Conservation (phyloP, 64 coral and sea anemone species). For the Actinia equina region DNA sequence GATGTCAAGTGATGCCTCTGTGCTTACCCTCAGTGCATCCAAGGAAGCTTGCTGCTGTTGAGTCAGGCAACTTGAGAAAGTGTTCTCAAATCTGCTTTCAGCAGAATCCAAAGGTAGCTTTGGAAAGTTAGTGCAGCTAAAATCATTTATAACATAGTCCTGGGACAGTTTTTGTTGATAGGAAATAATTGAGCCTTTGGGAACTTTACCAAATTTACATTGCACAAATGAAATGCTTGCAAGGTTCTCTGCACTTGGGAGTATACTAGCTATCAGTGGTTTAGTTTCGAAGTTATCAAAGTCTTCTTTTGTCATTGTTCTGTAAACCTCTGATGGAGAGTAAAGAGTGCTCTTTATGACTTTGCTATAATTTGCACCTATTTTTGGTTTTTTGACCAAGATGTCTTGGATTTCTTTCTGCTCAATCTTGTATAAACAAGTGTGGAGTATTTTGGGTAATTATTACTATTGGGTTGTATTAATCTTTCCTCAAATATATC, state of each 20-base stretch:
- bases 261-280: slow-evolving; percentile 53
- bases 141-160: slow-evolving; percentile 70
- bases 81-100: slow-evolving; percentile 44
- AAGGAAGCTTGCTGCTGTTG: slow-evolving; percentile 39
- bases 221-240: slow-evolving; percentile 43
- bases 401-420: slow-evolving; percentile 49
- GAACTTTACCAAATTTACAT: slow-evolving; percentile 59
- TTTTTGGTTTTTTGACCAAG: slow-evolving; percentile 45
- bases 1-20: slow-evolving; percentile 38
- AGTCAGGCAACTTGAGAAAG: slow-evolving; percentile 14
- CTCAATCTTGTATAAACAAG: too few relatives aligned
- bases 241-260: slow-evolving; percentile 50
- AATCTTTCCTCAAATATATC: too few relatives aligned
- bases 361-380: slow-evolving; percentile 54
- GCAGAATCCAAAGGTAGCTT: slow-evolving; percentile 46
- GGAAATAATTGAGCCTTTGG: slow-evolving; percentile 55
- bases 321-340: slow-evolving; percentile 42
- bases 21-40: slow-evolving; percentile 37
- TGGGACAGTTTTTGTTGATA: slow-evolving; percentile 67
- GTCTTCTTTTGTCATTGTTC: slow-evolving; percentile 51
- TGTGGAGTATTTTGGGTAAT: too few relatives aligned
- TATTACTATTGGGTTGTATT: too few relatives aligned
- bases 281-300: slow-evolving; percentile 47
- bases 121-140: slow-evolving; percentile 39
- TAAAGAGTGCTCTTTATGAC: slow-evolving; percentile 62